phyloP scores from a whole-genome alignment of 2,113 vertebrate species.

The Ailurus styani region DNA sequence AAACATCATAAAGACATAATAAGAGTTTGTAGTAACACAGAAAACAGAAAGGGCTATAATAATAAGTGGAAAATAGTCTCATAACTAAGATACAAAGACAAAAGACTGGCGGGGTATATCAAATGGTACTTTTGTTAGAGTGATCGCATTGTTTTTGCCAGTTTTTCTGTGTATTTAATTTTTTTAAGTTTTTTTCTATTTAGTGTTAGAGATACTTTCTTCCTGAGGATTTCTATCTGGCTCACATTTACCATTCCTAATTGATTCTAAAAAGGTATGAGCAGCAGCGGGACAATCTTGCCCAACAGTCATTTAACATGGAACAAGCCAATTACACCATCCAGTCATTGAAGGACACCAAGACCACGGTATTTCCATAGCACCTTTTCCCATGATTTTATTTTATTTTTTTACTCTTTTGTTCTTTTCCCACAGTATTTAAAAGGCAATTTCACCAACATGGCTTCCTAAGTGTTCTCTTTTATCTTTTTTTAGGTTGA shows the following conservation, averaged over 20 bases:
- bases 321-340: slow-evolving; percentile 99
- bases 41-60: not conserved
- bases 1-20: not conserved
- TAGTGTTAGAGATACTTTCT: not conserved
- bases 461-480: slow-evolving; percentile 20
- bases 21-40: not conserved
- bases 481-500: slow-evolving; percentile 87
- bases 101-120: not conserved
- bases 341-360: slow-evolving; percentile 96
- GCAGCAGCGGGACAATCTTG: slow-evolving; percentile 93
- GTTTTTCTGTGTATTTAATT: not conserved
- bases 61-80: slow-evolving; percentile 2
- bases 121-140: not conserved
- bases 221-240: not conserved
- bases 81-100: slow-evolving; percentile 7
- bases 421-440: slow-evolving; percentile 16
- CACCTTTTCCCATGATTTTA: not conserved
- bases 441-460: not conserved
- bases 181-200: not conserved
- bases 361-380: slow-evolving; percentile 91
- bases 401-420: slow-evolving; percentile 14
- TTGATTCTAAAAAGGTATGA: slow-evolving; percentile 90
- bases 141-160: not conserved
- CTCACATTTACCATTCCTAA: slow-evolving; percentile 37
- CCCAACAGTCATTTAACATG: slow-evolving; percentile 99